Conservation (phyloP, 2,113 vertebrate genomes). For the Ictalurus punctatus region DNA sequence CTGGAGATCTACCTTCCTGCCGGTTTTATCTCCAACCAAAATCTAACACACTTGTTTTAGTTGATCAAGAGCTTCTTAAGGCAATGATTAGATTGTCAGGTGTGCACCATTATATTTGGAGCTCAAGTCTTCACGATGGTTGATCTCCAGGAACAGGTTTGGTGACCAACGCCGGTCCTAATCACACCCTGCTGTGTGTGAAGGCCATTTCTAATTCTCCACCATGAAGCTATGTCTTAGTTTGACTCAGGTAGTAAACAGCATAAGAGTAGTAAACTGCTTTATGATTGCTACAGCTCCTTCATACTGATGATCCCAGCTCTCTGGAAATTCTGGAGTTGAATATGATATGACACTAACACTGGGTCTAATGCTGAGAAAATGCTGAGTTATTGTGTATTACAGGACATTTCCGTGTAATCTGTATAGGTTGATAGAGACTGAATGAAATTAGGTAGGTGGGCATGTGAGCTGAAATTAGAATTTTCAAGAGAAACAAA, state of each 20-base stretch:
- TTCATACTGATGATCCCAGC: not conserved
- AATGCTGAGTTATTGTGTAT: not conserved
- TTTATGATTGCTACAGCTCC: not conserved
- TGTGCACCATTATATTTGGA: too few relatives aligned
- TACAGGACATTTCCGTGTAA: not conserved
- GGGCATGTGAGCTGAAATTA: not conserved
- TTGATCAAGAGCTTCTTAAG: too few relatives aligned
- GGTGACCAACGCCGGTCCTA: too few relatives aligned
- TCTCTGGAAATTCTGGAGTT: not conserved
- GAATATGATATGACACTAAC: not conserved
- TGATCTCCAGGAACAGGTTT: too few relatives aligned
- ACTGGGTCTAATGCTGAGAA: not conserved
- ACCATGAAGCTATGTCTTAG: not conserved
- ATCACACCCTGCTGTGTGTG: not conserved
- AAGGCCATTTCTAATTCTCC: not conserved
- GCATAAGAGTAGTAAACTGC: not conserved
- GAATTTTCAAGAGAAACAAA: not conserved
- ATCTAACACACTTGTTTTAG: too few relatives aligned
- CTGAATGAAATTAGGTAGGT: not conserved
- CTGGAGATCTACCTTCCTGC: too few relatives aligned
- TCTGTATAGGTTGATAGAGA: not conserved
- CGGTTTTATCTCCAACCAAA: too few relatives aligned
- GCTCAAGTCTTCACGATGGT: too few relatives aligned
- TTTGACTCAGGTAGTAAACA: not conserved
- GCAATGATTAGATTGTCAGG: too few relatives aligned